Evolutionary conservation across 2,113 vertebrate genomes (phyloP), one percentile per base, ranked within the genome.

Genomic region (Syngnathoides biaculeatus): DNA sequence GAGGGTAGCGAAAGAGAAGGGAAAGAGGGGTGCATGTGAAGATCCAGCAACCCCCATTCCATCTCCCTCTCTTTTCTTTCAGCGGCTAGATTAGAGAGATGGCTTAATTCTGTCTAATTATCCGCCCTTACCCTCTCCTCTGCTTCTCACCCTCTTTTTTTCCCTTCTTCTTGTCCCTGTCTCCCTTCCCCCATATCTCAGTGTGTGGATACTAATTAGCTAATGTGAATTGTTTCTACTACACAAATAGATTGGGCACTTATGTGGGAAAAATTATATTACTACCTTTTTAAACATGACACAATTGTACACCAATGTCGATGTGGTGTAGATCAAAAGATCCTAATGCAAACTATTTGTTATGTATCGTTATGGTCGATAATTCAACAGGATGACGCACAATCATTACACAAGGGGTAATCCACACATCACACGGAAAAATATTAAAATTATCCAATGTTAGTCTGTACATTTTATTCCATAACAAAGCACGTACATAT

Each of bases 101-200:
- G 90, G 89, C 91, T 92, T 91, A 90, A 93, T 93, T 91, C 88
- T 78, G 85, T 84, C 90, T 91, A 88, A 90, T 91, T 91, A 90
- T 92, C 88, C 81, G 83, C 77, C 86, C 88, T 75, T 77, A 87
- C 81, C 79, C 86, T 81, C 71, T 79, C 70, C 64, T 43, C 74
- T 75, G 71, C 69, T 22, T 57, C 82, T 55, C 84, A 76, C 76
- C 77, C 78, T 65, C 48, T 71, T 78, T 78, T 80, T 80, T 82
- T 73, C 79, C 79, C 81, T 61, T 64, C 67, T 71, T 59, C 60
- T 43, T 24, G 60, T 62, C 40, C 40, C 60, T 65, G 65, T 74
- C 67, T 74, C 64, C 45, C 42, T 75, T 64, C 71, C 61, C 72
- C 77, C 77, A 79, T 80, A 81, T 84, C 75, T 80, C 79, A 77